Conservation (phyloP, 2,113 vertebrate species). For the Oncorhynchus clarkii region DNA sequence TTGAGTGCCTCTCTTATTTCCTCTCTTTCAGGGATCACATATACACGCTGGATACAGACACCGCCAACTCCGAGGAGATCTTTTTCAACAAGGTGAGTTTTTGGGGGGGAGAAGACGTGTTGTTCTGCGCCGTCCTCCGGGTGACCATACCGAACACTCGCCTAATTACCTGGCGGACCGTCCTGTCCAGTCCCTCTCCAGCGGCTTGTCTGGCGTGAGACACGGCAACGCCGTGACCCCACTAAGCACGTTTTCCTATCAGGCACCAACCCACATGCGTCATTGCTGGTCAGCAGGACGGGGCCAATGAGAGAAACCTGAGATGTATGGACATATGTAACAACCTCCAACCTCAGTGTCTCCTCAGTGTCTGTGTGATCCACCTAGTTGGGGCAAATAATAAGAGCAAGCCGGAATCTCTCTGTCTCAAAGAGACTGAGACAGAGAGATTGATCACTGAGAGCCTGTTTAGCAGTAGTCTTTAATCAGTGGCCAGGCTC, state of each 20-base stretch:
- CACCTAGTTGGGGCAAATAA: too few relatives aligned
- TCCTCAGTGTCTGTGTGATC: too few relatives aligned
- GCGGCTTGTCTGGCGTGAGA: slow-evolving; percentile 10
- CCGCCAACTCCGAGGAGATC: slow-evolving; percentile 90
- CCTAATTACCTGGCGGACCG: too few relatives aligned
- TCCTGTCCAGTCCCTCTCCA: too few relatives aligned
- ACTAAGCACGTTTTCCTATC: slow-evolving; percentile 73
- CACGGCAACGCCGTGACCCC: slow-evolving; percentile 31
- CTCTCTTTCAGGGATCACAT: slow-evolving; percentile 90
- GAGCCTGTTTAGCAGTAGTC: slow-evolving; percentile 32
- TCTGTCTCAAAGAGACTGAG: slow-evolving; percentile 25
- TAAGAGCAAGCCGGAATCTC: too few relatives aligned
- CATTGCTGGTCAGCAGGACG: slow-evolving; percentile 31
- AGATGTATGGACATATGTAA: background rate
- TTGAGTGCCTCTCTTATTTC: background rate
- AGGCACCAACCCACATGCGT: slow-evolving; percentile 61
- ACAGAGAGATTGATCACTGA: slow-evolving; percentile 65
- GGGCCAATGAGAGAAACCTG: too few relatives aligned
- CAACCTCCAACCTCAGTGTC: background rate
- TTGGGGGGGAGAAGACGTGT: too few relatives aligned
- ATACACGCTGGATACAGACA: slow-evolving; percentile 96
- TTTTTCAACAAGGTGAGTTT: slow-evolving; percentile 98
- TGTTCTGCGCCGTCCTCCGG: too few relatives aligned
- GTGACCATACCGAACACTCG: too few relatives aligned
- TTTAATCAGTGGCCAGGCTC: slow-evolving; percentile 66